Base-by-base conservation (phyloP, 2,797 vertebrate genomes). In the Zalophus californianus region DNA sequence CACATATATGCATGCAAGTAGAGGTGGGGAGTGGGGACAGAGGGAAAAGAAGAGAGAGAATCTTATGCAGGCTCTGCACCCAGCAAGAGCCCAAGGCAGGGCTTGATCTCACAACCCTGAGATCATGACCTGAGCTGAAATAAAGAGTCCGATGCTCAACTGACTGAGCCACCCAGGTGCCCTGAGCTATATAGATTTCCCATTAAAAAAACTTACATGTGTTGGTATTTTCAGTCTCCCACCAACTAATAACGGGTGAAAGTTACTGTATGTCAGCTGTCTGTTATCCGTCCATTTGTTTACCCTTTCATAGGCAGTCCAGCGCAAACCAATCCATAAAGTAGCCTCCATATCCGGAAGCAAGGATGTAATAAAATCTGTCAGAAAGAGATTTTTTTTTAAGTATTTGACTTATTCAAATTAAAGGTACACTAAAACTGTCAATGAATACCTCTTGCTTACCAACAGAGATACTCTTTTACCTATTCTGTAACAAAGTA, bases 331-430 rank as follows among this genome's bases (percentile, higher is more conserved):
- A 94, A 99, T 99, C 99, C 99, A 99, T 80, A 99, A 97, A 29
- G 96, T 98, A 58, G 97, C 88, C 29, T 85, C 98, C 97, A 99
- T 96, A 5, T 29, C 72, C 0, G 99, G 98, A 98, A 99, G 97
- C 96, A 99, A 98, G 18, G 99, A 99, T 91, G 98, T 99, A 99
- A 99, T 98, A 98, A 99, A 99, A 98, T 99, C 99, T 99, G 97
- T 95, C 97, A 95, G 66, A 94, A 73, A 96, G 87, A 98, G 90
- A 9, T 97, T 86, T 96, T 87, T 90, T 27, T 91, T 21, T 54
- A 41, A 86, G 32, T 3, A 88, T 88, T 87, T 97, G 75, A 90
- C 9, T 72, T 88, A 83, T 38, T 97, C 52, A 96, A 95, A 92
- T 68, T 77, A 90, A 90, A 96, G 12, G 48, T 70, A 79, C 7